phyloP scores from a whole-genome alignment of 2,888 invertebrate species.

The Schizaphis graminum region DNA sequence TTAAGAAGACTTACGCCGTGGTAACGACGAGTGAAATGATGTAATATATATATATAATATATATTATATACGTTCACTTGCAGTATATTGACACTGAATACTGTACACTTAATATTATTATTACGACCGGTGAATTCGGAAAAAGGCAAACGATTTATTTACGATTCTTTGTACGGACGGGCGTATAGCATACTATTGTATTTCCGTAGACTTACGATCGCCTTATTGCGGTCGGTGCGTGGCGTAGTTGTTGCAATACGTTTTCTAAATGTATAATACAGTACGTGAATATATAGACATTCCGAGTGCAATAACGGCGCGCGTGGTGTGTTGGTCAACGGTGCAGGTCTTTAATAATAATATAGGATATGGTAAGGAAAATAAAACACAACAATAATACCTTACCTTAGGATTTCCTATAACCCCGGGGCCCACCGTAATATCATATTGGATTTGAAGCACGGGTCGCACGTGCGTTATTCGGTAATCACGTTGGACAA shows the following conservation, averaged over 20 bases:
- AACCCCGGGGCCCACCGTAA: too few species aligned
- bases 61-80: background rate
- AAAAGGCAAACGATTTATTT: constrained; percentile 14
- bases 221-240: background rate
- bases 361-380: too few species aligned
- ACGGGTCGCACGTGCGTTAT: too few species aligned
- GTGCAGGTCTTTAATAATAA: too few species aligned
- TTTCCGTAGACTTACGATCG: background rate
- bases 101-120: background rate
- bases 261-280: background rate
- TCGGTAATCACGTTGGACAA: too few species aligned
- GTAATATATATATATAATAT: background rate
- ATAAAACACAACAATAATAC: too few species aligned
- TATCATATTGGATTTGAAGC: too few species aligned
- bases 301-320: too few species aligned
- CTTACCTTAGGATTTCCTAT: too few species aligned
- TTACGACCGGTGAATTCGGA: background rate
- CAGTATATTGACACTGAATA: background rate
- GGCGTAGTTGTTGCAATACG: background rate
- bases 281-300: background rate
- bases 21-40: background rate
- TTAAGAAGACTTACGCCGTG: background rate
- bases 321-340: too few species aligned
- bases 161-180: background rate
- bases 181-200: background rate